Base-by-base conservation (phyloP, 1,140 invertebrate genomes). In the Bombyx mandarina region DNA sequence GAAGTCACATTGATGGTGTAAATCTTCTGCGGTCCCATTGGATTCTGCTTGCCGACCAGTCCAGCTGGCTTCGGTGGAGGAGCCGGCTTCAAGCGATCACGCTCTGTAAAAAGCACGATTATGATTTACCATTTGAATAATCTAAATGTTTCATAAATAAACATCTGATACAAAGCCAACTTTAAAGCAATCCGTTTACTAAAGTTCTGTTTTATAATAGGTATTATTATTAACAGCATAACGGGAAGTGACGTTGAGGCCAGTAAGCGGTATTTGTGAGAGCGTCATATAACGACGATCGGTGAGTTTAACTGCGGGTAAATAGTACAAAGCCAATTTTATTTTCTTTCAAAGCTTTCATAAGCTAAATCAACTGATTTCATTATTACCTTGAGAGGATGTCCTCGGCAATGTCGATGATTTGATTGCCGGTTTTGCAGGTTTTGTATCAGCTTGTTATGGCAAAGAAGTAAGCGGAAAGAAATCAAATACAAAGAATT, bases 351-450 rank as follows among this genome's bases (percentile, higher is more conserved):
- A 35, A 35, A 35, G 26, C 26, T 35, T 35, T 35, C 26, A 35
- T 35, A 35, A 35, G 26, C 26, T 35, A 54, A 45, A 26, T 45
- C 45, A 58, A 58, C 22, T 46, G n/a, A 54, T 54, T 52, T n/a
- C 46, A 56, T 49, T 54, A 82, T 94, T 95, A 96, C 95, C 95
- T 95, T 96, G 95, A 63, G 94, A 96, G 68, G 95, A 96, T 82
- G 94, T 96, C 90, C 95, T 91, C 74, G 95, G 95, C 84, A 97
- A 92, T 74, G 95, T 97, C 69, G 95, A 96, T 77, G 95, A 96
- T 91, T 97, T 97, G 89, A 97, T 97, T 82, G 96, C 96, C 84
- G 96, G 95, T 92, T 97, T 97, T 78, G 95, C 93, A 79, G 96
- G 95, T 91, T 96, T 96, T 88, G 94, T 93, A 89, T 96, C 94